phyloP scores from a whole-genome alignment of 2,113 vertebrate genomes.

The human (Homo sapiens) region DNA sequence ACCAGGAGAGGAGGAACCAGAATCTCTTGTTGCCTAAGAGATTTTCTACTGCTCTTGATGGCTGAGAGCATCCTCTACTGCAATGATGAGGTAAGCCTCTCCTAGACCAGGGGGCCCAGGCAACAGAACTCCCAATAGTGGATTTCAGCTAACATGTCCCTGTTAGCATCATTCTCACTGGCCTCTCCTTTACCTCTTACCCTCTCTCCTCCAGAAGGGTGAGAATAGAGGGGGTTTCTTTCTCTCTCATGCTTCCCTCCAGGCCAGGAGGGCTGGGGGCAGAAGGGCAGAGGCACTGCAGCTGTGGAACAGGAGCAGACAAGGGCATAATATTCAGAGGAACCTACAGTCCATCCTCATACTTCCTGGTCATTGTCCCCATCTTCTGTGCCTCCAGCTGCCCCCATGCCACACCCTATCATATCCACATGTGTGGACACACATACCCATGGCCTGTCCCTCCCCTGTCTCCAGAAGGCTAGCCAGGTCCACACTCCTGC shows the following conservation, averaged over 20 bases:
- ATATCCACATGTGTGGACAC: not conserved
- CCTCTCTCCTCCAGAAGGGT: not conserved
- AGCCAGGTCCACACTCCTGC: conserved; percentile 96
- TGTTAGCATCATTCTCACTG: not conserved
- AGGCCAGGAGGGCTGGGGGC: not conserved
- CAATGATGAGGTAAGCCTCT: too few species aligned
- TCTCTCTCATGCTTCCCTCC: not conserved
- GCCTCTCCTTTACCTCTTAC: not conserved
- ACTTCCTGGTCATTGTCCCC: not conserved
- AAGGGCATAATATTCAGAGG: rapidly evolving
- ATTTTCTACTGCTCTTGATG: too few species aligned
- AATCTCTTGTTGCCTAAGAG: not conserved
- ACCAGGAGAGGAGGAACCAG: not conserved
- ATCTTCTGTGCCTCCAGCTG: not conserved
- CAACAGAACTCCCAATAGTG: too few species aligned
- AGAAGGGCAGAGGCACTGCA: rapidly evolving
- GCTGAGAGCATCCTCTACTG: too few species aligned
- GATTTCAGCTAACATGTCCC: too few species aligned
- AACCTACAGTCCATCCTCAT: not conserved
- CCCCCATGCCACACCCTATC: not conserved
- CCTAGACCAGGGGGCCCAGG: too few species aligned
- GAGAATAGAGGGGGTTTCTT: not conserved
- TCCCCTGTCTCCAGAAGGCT: conserved; percentile 88
- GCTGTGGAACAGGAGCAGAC: rapidly evolving
- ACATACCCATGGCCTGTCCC: not conserved